A percentile compares a stretch with the other conserved stretches of the same genome.
These are phyloP conservation scores for Grallaria varia DNA, from an alignment of 2,113 vertebrate species.

Conservation along the genomic window DNA sequence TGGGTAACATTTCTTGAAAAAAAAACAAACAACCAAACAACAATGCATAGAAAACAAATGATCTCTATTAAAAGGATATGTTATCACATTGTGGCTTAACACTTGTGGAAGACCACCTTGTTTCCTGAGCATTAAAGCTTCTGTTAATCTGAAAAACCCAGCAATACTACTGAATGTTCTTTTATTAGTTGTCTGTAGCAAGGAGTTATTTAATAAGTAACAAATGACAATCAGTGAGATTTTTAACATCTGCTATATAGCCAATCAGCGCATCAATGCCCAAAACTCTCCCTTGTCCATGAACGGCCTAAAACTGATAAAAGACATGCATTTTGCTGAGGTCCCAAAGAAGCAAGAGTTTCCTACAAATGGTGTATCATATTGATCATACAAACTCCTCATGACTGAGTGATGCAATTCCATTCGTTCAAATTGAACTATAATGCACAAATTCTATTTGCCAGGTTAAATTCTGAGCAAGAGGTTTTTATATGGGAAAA, in stretches of 20 bases:
- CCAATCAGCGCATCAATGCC: background rate
- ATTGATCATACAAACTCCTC: background rate
- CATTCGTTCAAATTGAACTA: background rate
- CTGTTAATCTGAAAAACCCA: background rate
- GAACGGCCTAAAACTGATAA: background rate
- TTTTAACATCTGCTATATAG: background rate
- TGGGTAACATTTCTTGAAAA: background rate
- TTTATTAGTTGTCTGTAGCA: background rate
- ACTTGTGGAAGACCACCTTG: background rate
- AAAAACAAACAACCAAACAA: background rate
- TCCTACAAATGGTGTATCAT: background rate
- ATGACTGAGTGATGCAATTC: background rate
- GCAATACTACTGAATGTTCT: background rate
- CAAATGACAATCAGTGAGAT: background rate
- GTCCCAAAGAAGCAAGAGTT: background rate
- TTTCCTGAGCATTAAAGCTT: background rate
- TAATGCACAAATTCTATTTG: background rate
- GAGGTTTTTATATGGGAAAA: background rate
- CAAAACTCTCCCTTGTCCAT: background rate
- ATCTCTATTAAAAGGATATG: background rate
- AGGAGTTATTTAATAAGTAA: background rate
- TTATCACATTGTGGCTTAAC: background rate
- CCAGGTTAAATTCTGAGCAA: background rate
- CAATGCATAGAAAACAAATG: background rate
- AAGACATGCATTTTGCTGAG: background rate